A percentile compares a stretch with the other conserved stretches of the same genome.
phyloP scores from a whole-genome alignment of 1,140 invertebrate species.

The Condylostylus longicornis region DNA sequence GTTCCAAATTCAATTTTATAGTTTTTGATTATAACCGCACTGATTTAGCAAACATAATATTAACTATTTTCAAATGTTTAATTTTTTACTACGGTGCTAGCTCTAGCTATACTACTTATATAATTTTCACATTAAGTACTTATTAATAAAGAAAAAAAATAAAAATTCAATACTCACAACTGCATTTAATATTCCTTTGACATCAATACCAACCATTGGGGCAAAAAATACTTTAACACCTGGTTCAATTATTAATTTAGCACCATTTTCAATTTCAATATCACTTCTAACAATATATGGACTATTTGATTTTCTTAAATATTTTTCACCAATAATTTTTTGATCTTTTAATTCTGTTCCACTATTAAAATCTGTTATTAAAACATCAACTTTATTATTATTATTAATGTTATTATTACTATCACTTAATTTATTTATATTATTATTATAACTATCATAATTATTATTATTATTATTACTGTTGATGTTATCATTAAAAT shows the following conservation, averaged over 20 bases:
- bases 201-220: conserved; percentile 78
- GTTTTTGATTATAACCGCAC: not conserved
- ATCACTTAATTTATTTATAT: no score
- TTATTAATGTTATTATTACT: no score
- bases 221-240: conserved; percentile 74
- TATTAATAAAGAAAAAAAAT: conserved; percentile 5
- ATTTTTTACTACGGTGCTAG: not conserved
- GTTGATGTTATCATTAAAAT: no score
- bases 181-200: conserved; percentile 69
- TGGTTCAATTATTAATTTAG: conserved; percentile 63
- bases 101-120: not conserved
- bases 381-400: no score
- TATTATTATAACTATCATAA: no score
- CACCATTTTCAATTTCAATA: conserved; percentile 57
- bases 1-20: conserved; percentile 13
- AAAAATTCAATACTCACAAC: conserved; percentile 49
- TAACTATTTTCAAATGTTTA: not conserved
- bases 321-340: conserved; percentile 37
- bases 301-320: conserved; percentile 40
- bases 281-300: conserved; percentile 68
- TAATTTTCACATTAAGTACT: not conserved
- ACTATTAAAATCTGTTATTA: no score
- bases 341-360: conserved; percentile 26
- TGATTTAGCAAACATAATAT: not conserved
- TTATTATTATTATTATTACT: no score